phyloP scores from a whole-genome alignment of 2,113 vertebrate genomes.

The Oncorhynchus keta region DNA sequence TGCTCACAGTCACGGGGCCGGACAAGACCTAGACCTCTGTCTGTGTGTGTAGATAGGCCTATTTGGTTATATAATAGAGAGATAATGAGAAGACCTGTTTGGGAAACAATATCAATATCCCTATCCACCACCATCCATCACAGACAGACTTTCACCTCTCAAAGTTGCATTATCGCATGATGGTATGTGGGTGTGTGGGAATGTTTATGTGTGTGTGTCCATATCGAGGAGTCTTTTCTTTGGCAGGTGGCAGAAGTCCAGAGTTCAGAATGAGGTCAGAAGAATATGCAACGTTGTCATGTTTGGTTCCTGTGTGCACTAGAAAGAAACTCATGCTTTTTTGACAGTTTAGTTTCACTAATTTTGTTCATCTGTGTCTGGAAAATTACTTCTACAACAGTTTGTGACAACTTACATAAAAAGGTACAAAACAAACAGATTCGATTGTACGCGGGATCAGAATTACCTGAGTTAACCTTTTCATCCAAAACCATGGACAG shows the following conservation, averaged over 20 bases:
- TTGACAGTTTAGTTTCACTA: too few relatives aligned
- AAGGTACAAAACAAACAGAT: too few relatives aligned
- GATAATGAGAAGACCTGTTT: background rate
- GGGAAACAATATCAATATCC: slow-evolving; percentile 16
- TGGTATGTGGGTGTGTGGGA: too few relatives aligned
- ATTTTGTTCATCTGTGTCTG: too few relatives aligned
- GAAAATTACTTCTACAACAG: too few relatives aligned
- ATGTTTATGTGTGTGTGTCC: background rate
- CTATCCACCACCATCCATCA: slow-evolving; percentile 23
- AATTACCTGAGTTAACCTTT: too few relatives aligned
- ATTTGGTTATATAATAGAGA: slow-evolving; percentile 26
- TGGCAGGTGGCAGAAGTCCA: background rate
- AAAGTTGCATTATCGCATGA: slow-evolving; percentile 1
- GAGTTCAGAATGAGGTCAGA: background rate
- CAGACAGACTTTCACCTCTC: slow-evolving; percentile 18
- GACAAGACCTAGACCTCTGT: slow-evolving; percentile 18
- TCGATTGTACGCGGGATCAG: too few relatives aligned
- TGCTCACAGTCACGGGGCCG: slow-evolving; percentile 47
- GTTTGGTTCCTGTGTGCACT: too few relatives aligned
- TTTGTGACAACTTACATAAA: too few relatives aligned
- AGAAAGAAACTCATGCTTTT: too few relatives aligned
- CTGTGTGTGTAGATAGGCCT: slow-evolving; percentile 37
- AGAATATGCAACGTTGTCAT: too few relatives aligned
- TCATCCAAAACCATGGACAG: too few relatives aligned
- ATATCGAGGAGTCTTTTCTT: background rate